Base-by-base conservation (phyloP, 2,797 vertebrate species). In the Coccyzus lansbergi region DNA sequence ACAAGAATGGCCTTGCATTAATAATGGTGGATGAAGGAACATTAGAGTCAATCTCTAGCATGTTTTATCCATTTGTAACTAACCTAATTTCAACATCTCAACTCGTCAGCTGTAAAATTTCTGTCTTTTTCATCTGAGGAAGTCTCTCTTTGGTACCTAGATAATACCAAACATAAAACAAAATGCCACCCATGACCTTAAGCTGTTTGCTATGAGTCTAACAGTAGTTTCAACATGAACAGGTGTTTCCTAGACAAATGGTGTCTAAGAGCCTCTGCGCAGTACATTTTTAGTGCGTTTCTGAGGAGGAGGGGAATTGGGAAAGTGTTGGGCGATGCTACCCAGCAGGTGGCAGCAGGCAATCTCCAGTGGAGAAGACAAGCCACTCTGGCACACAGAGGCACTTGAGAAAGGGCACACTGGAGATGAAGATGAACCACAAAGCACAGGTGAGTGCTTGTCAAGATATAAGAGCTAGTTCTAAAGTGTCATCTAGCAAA, bases 261-360 rank as follows among this genome's bases (percentile, higher is more conserved):
- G 49, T 10, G 2, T 26, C 33, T 24, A 28, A 24, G 10, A 60
- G 7, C 7, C n/a, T 49, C 17, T 51, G 31, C 19, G 21, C 8
- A 26, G 17, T 31, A 48, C 3, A 9, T 65, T 46, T 26, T 15
- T 9, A 69, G 56, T 19, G 21, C 49, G 17, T 65, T 77, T 75
- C 46, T 42, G n/a, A 51, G 70, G n/a, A 74, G 31, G 19, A 60
- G 15, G 14, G 17, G 11, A 20, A 51, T 12, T 9, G 19, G 65
- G 9, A 63, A 75, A 42, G 33, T 8, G 11, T 33, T 55, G 49
- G 88, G 55, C 83, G 69, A 46, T 31, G 63, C 8, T 70, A 83
- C 83, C 91, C 91, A 92, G 86, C 60, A 97, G 92, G 26, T 77
- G 92, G 81, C 71, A 94, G 88, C 53, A 89, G 89, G 86, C 58